Evolutionary conservation across 2,888 invertebrate genomes (phyloP), one percentile per base, ranked within the genome.

Genomic region (Drosophila koepferae): DNA sequence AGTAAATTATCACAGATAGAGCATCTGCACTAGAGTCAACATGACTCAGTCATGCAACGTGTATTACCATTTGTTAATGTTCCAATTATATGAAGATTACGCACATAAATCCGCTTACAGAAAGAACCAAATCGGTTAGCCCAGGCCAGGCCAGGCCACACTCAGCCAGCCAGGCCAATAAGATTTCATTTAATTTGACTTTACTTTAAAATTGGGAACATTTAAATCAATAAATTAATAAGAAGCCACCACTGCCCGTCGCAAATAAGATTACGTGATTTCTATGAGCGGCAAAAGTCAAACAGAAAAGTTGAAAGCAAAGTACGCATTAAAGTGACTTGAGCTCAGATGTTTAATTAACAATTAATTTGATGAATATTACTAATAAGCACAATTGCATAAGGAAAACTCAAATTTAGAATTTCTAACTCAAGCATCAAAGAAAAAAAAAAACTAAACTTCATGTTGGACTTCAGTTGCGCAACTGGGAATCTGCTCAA

Each of bases 71-170:
- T 28, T 41, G 48, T 20, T 48, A 48, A 34, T 49, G 28, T 56
- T 31, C n/a, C 56, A 55, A 41, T 53, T 53, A 36, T n/a, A 66
- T 55, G 23, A 64, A 36, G 46, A 16, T 48, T 54, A 64, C 28
- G 46, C 4, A 18, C 20, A 23, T 16, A 16, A 44, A 66, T 44
- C 64, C 23, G 54, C 53, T 66, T 66, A 48, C 16, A 28, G 14
- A 9, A 46, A 18, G 18, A 23, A 34, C 51, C 38, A 31, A 34
- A 20, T 9, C 20, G 12, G 20, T 34, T 18, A 18, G 12, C 5
- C n/a, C 23, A 23, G 31, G 0, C 6, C 34, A 18, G 10, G 2
- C 31, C 44, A 12, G 16, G 1, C 28, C 28, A 28, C 28, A 0
- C 4, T 10, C 28, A 49, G n/a, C 0, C 5, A 28, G 28, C n/a